Evolutionary conservation across 92 coral and sea anemone genomes (phyloP).

Genomic region (Blastomussa wellsi): DNA sequence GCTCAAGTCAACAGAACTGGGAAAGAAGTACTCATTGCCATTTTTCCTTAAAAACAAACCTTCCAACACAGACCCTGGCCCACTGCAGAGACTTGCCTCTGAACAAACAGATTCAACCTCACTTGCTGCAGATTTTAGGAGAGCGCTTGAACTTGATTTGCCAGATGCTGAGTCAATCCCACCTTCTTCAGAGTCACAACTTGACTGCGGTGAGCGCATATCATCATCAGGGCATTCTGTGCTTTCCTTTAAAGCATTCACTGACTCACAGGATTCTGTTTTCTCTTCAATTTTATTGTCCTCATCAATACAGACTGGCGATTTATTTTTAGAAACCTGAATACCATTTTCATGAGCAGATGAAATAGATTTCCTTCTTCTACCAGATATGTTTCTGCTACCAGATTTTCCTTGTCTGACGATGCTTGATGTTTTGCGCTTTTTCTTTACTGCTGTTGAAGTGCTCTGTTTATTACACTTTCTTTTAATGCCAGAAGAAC

Average conservation of each 20-base stretch:
- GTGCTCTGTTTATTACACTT: slow-evolving; percentile 11
- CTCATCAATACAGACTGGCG: neutral
- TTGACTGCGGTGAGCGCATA: neutral
- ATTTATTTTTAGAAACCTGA: neutral
- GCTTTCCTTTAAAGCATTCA: neutral
- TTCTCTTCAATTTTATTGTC: neutral
- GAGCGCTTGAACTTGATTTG: neutral
- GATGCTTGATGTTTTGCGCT: neutral
- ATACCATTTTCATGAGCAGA: neutral
- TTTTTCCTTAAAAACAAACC: slow-evolving; percentile 44
- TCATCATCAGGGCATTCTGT: neutral
- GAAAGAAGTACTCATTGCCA: slow-evolving; percentile 60
- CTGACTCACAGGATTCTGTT: neutral
- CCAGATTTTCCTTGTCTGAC: neutral
- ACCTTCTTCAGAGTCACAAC: slow-evolving; percentile 1
- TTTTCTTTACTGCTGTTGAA: slow-evolving; percentile 21
- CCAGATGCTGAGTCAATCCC: neutral
- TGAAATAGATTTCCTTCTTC: neutral
- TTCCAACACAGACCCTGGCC: slow-evolving; percentile 49
- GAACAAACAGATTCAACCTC: slow-evolving; percentile 65
- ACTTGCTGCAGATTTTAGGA: neutral
- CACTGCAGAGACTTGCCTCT: slow-evolving; percentile 72
- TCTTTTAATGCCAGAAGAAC: slow-evolving; percentile 8
- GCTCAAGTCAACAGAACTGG: slow-evolving; percentile 34
- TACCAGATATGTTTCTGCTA: no score